A percentile compares a stretch with the other conserved stretches of the same genome.
phyloP scores from a whole-genome alignment of 1,140 invertebrate genomes.

The Melitaea cinxia region DNA sequence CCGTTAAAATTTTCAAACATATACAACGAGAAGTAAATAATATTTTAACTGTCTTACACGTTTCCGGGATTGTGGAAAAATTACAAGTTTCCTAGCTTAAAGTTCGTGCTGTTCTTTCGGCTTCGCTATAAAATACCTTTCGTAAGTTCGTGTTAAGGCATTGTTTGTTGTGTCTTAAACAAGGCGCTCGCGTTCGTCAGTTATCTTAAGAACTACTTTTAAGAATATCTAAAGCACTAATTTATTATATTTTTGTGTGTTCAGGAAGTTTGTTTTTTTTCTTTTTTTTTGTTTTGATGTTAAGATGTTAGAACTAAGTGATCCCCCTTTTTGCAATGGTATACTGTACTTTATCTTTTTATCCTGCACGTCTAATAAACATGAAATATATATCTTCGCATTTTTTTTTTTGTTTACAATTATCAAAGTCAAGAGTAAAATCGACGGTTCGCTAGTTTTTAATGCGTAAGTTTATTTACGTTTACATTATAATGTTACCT shows the following conservation, averaged over 20 bases:
- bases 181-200: background rate
- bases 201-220: background rate
- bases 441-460: no score
- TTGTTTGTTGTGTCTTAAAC: conserved; percentile 9
- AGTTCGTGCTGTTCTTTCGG: conserved; percentile 21
- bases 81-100: conserved; percentile 21
- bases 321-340: no score
- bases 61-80: conserved; percentile 17
- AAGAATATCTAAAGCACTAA: background rate
- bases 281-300: no score
- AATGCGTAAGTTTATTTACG: no score
- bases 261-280: no score
- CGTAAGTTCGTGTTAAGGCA: conserved; percentile 8
- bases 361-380: no score
- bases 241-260: background rate
- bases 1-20: background rate
- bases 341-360: no score
- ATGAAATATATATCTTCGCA: no score
- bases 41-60: conserved; percentile 21
- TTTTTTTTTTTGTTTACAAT: no score
- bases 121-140: conserved; percentile 23
- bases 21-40: conserved; percentile 12
- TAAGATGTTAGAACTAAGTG: no score
- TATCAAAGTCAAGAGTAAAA: no score
- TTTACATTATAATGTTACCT: no score